Base-by-base conservation (phyloP, 1,140 invertebrate genomes). In the Lethrus apterus region DNA sequence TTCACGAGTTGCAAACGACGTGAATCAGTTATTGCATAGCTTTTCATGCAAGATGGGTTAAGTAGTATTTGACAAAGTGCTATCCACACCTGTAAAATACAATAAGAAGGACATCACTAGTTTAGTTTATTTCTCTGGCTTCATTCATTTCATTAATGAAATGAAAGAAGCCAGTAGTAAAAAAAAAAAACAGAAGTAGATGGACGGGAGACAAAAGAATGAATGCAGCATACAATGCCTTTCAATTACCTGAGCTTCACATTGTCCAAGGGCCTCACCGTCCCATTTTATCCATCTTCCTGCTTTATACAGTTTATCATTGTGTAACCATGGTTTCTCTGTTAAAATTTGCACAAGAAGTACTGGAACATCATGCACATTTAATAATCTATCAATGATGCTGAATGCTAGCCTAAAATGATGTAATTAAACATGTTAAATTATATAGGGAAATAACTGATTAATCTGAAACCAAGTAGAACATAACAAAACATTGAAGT, bases 301-400 rank as follows among this genome's bases (percentile, higher is more conserved):
- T 40, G 75, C 73, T 19, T 15, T 69, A 68, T 50, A 79, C 72
- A 49, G 74, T 69, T 43, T 74, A 59, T 51, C 71, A n/a, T 64
- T 59, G 53, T 73, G 76, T 33, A 67, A 70, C 87, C 87, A 90
- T 0, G 86, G 85, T 49, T 76, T 70, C 21, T 67, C 64, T 53
- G 79, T 64, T 17, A 89, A 67, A 3, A 89, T 61, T 57, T 86
- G 78, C 14, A 68, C 70, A 20, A 89, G 69, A 13, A 89, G 64
- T 50, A 85, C 78, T 0, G 85, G 86, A 23, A 86, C 66, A 58
- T 89, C 86, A 46, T 85, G 79, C 1, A 71, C 78, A 26, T 71
- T 69, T 40, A 84, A 73, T 49, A 89, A 61, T 23, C 80, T 71
- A 2, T 76, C 77, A 4, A 76, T 60, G 26, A 78, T 75, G 33